These are phyloP conservation scores for Carassius auratus DNA, from an alignment of 2,113 vertebrate species.

Conservation along the genomic window DNA sequence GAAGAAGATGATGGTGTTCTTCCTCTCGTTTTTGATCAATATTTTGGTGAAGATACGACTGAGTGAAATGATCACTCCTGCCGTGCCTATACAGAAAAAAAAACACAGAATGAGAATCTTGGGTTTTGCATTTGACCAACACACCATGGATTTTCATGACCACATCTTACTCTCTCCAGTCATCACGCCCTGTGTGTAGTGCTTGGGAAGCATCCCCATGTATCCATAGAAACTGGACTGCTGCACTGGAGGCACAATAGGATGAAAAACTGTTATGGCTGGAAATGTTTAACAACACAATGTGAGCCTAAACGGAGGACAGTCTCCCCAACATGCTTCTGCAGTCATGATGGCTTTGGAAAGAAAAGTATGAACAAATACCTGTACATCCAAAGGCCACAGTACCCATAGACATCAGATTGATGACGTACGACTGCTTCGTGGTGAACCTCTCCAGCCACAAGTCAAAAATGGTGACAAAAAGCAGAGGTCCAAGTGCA, in stretches of 20 bases:
- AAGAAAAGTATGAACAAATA: constrained; percentile 65
- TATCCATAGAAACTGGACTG: constrained; percentile 99
- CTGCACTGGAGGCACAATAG: constrained; percentile 83
- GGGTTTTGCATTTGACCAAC: not conserved
- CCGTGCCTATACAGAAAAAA: constrained; percentile 80
- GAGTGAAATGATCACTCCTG: constrained; percentile 93
- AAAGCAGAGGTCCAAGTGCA: constrained; percentile 89
- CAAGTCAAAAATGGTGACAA: constrained; percentile 91
- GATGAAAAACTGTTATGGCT: not conserved
- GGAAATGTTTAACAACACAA: constrained; percentile 6
- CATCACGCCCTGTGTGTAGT: constrained; percentile 99
- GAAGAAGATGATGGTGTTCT: constrained; percentile 97
- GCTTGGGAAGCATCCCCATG: constrained; percentile 97
- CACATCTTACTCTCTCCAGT: constrained; percentile 93
- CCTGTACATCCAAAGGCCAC: constrained; percentile 98
- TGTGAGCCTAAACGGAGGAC: not conserved
- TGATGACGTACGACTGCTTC: constrained; percentile 87
- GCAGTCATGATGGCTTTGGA: not conserved
- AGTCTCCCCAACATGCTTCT: not conserved
- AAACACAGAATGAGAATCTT: not conserved
- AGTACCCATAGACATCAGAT: constrained; percentile 89
- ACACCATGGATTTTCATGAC: not conserved
- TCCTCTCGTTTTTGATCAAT: constrained; percentile 85
- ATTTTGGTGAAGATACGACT: constrained; percentile 98
- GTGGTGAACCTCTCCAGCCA: constrained; percentile 91